Base-by-base conservation (phyloP, 2,113 vertebrate species). In the Galemys pyrenaicus region DNA sequence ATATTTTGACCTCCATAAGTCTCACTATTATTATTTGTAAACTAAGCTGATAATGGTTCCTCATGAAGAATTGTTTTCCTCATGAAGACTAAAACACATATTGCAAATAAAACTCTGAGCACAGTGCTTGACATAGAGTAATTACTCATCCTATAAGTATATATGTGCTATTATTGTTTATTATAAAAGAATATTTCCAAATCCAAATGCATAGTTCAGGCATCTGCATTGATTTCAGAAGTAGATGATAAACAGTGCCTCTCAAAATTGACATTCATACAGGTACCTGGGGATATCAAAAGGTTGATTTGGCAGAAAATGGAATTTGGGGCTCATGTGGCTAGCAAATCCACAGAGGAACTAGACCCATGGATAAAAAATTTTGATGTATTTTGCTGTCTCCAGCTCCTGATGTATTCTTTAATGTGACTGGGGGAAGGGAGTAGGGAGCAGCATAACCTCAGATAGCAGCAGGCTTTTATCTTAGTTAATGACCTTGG, bases 161-260 rank as follows among this genome's bases (percentile, higher is more conserved):
- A 35, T 49, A 20, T 84, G n/a, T 73, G 4, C 28, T 83, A 0
- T 73, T 30, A 62, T 44, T 64, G 51, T 87, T 87, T 54, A 0
- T 70, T 78, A 89, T 88, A 89, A 92, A 83, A 92, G 60, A 9
- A 82, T 60, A 19, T 11, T 46, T 84, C 60, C 11, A 80, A 90
- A 70, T 84, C 35, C 1, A 37, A 56, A 35, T 71, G 20, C 51
- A 1, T 74, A 73, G 2, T 65, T 2, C 20, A 56, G 37, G n/a
- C 0, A 37, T 77, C 30, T 22, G 46, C 64, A 86, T 64, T 62
- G 20, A 70, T 80, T 71, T 87, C 44, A 41, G 46, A 89, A 68
- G 56, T 32, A 30, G 60, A 84, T n/a, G n/a, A 75, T 37, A 90
- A 87, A 51, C 16, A 77, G 5, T 44, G 2, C 35, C 80, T 80